Percentiles rank a stretch among this genome's conserved stretches.
Conservation (phyloP, 2,888 invertebrate species). For the Lasiommata megera region DNA sequence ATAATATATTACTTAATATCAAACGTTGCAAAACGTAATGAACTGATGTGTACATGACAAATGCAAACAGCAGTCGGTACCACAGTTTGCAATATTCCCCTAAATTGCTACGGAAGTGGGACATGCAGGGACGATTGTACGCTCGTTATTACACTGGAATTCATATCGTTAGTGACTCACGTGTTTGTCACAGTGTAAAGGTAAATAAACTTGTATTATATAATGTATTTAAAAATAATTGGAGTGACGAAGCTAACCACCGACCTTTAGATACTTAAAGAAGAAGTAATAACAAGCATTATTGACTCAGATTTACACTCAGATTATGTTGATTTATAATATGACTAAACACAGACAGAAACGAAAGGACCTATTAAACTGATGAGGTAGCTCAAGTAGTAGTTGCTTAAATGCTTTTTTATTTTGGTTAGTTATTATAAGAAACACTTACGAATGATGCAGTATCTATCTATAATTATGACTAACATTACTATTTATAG, state of each 20-base stretch:
- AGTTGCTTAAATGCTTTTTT: too few relatives aligned
- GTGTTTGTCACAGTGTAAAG: background rate
- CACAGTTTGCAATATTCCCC: constrained; percentile 38
- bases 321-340: too few relatives aligned
- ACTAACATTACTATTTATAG: background rate
- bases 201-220: background rate
- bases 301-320: too few relatives aligned
- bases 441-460: background rate
- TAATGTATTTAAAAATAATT: background rate
- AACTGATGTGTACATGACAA: background rate
- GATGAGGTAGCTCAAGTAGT: too few relatives aligned
- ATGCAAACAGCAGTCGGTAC: constrained; percentile 16
- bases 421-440: too few relatives aligned
- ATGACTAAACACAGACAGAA: too few relatives aligned
- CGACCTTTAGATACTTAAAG: background rate
- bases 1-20: too few relatives aligned
- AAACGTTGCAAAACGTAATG: too few relatives aligned
- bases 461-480: background rate
- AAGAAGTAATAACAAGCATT: too few relatives aligned
- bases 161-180: constrained; percentile 26
- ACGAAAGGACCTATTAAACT: too few relatives aligned
- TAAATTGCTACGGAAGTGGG: constrained; percentile 39
- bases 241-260: background rate
- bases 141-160: constrained; percentile 26
- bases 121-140: constrained; percentile 42